Base-by-base conservation (phyloP, 2,113 vertebrate genomes). In the Motacilla alba region DNA sequence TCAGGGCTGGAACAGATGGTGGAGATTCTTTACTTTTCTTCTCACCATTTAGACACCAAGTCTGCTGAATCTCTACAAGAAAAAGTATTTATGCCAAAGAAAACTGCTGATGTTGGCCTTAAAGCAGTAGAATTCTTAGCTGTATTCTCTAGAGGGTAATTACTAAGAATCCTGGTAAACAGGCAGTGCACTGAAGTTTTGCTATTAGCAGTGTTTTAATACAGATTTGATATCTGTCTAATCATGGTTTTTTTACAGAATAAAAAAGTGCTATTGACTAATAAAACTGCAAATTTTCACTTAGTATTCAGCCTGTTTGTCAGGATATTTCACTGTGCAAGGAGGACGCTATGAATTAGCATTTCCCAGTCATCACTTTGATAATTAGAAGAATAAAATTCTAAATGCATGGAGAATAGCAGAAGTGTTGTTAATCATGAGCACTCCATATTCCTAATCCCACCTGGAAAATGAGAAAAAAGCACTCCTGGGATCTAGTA, bases 1-100 rank as follows among this genome's bases (percentile, higher is more conserved):
- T 90, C 30, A 72, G 90, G 59, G 63, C n/a, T 94, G 37, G 50
- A 93, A 77, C 64, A 97, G 96, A 95, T 94, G 90, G 87, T 89
- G 75, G 82, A 83, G 56, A 22, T 55, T 53, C 21, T 53, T 56
- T 31, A 55, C 46, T 53, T 55, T 35, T 9, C 58, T 66, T 59
- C n/a, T 70, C 21, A 83, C 74, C 76, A 87, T 95, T 95, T 92
- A 91, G 62, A 86, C 22, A 83, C 39, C 4, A 50, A 52, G 28
- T 81, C 67, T 93, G 69, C 30, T 93, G 70, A 95, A 68, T 93
- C 22, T 94, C 88, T 94, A 64, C 70, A 64, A 92, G 67, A 47
- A 64, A 44, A 87, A 73, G 62, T 86, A 44, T 30, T 58, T 49
- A 46, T 80, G n/a, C 73, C 78, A 89, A 93, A 77, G 66, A 78